These are phyloP conservation scores for Danaus plexippus DNA, from an alignment of 1,140 invertebrate genomes.

Conservation along the genomic window DNA sequence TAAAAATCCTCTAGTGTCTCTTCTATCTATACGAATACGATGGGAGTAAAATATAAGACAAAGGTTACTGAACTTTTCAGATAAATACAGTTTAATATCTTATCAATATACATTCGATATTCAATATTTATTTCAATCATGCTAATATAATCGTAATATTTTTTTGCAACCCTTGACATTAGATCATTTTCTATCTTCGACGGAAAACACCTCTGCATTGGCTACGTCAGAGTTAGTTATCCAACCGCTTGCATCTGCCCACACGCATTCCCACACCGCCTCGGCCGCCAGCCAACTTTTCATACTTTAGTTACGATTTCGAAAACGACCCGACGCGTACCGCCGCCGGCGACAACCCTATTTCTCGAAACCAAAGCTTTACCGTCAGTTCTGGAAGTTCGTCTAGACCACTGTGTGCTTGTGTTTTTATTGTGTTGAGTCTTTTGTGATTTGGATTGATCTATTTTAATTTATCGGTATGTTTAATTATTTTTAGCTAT, in stretches of 20 bases:
- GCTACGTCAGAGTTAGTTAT: conserved; percentile 55
- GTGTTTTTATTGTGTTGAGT: conserved; percentile 43
- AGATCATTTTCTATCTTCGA: conserved; percentile 64
- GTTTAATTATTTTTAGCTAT: conserved; percentile 17
- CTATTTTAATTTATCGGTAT: conserved; percentile 36
- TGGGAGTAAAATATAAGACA: too few relatives aligned
- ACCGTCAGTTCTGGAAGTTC: conserved; percentile 47
- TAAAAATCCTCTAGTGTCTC: too few relatives aligned
- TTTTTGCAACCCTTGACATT: conserved; percentile 24
- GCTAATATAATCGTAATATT: conserved; percentile 7
- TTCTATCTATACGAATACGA: too few relatives aligned
- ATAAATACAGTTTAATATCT: too few relatives aligned
- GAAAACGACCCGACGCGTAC: conserved; percentile 70
- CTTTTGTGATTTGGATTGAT: conserved; percentile 52
- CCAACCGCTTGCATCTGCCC: conserved; percentile 56
- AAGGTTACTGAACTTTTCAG: too few relatives aligned
- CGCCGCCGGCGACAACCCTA: conserved; percentile 63
- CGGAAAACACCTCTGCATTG: conserved; percentile 68
- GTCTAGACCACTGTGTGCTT: conserved; percentile 38
- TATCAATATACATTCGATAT: too few relatives aligned
- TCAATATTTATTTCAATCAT: not conserved
- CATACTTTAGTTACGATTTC: conserved; percentile 71
- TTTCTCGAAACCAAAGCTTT: conserved; percentile 52
- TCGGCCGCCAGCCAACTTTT: conserved; percentile 61
- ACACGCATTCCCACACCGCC: conserved; percentile 61